Percentiles rank a stretch among this genome's conserved stretches.
Evolutionary conservation across 2,888 invertebrate species (phyloP).

Genomic region (Callyntrura guangdongensis): DNA sequence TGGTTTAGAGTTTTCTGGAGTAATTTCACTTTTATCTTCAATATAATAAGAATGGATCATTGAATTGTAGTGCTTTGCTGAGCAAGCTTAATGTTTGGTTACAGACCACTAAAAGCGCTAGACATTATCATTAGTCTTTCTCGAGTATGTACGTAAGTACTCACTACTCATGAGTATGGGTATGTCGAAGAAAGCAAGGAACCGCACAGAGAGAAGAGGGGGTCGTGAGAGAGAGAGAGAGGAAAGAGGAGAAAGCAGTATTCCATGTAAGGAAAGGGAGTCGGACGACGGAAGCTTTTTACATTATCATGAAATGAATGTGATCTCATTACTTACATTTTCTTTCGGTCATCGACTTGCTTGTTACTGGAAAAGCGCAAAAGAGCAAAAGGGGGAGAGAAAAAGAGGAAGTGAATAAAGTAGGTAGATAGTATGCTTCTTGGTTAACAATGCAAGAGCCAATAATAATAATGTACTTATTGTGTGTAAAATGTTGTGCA

Average conservation of each 20-base stretch:
- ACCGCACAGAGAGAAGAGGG: neutral
- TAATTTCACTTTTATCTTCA: constrained; percentile 45
- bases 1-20: neutral
- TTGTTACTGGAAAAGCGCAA: no score
- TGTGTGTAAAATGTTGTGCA: neutral
- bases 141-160: constrained; percentile 23
- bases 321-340: constrained; percentile 63
- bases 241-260: neutral
- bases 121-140: constrained; percentile 59
- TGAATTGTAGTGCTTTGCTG: constrained; percentile 62
- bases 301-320: constrained; percentile 61
- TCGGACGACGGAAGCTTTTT: constrained; percentile 34
- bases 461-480: constrained; percentile 33
- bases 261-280: neutral
- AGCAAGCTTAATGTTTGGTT: constrained; percentile 63
- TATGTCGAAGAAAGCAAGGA: constrained; percentile 1
- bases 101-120: constrained; percentile 61
- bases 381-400: neutral
- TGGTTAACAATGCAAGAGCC: neutral
- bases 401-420: neutral
- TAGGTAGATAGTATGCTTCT: neutral
- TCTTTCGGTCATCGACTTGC: constrained; percentile 60
- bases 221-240: neutral
- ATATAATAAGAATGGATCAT: constrained; percentile 62
- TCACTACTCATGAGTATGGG: constrained; percentile 15